These are phyloP conservation scores for Lates calcarifer DNA, from an alignment of 2,113 vertebrate genomes.

Conservation along the genomic window DNA sequence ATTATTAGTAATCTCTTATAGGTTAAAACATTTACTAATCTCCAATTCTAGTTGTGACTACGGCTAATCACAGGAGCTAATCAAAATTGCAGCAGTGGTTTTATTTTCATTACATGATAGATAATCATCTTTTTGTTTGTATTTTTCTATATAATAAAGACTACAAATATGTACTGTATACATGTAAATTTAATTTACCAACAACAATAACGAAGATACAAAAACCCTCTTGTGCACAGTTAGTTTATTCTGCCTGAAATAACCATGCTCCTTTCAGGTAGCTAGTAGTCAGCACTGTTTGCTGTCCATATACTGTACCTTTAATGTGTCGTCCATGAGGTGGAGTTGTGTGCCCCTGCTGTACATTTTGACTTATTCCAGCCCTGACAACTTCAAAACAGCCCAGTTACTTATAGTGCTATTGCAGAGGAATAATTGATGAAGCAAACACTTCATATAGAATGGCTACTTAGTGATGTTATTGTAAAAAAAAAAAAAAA, in stretches of 20 bases:
- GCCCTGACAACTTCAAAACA: slow-evolving; percentile 51
- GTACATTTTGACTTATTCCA: slow-evolving; percentile 39
- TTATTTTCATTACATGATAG: background rate
- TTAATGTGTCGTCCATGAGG: slow-evolving; percentile 27
- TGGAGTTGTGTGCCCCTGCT: slow-evolving; percentile 72
- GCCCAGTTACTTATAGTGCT: slow-evolving; percentile 39
- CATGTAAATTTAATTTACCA: background rate
- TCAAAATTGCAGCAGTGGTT: background rate
- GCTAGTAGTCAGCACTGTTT: background rate
- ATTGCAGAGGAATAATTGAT: slow-evolving; percentile 53
- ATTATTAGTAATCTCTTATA: background rate
- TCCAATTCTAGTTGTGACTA: background rate
- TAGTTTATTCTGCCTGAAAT: background rate
- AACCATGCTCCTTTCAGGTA: background rate
- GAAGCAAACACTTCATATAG: slow-evolving; percentile 74
- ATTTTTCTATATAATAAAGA: no score
- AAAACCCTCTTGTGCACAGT: background rate
- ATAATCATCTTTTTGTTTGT: background rate
- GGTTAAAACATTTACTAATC: background rate
- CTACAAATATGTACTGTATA: no score
- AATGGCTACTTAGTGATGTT: slow-evolving; percentile 68
- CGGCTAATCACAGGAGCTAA: background rate
- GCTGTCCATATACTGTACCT: background rate
- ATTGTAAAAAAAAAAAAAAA: no score
- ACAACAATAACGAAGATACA: background rate